Conservation (phyloP, 2,113 vertebrate species). For the Epinephelus lanceolatus region DNA sequence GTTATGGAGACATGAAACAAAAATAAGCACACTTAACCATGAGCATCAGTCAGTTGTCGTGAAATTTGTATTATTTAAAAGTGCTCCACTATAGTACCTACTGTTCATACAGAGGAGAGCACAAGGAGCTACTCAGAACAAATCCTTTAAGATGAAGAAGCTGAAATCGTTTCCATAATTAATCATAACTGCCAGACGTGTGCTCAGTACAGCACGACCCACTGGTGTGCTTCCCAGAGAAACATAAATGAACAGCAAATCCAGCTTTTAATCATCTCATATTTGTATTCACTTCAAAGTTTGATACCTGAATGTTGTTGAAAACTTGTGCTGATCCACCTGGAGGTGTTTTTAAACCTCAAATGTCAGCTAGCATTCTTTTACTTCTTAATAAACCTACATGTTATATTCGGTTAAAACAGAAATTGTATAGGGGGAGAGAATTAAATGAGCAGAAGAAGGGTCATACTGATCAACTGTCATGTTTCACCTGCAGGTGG, state of each 20-base stretch:
- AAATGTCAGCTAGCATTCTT: too few relatives aligned
- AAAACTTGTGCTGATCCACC: not conserved
- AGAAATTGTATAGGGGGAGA: too few relatives aligned
- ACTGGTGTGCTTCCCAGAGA: not conserved
- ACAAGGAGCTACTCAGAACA: not conserved
- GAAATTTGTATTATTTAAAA: not conserved
- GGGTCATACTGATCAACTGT: not conserved
- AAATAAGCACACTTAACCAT: not conserved
- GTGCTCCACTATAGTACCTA: not conserved
- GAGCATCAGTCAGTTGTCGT: not conserved
- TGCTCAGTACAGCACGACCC: not conserved
- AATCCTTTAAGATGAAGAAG: not conserved
- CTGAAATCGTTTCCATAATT: not conserved
- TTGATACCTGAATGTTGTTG: not conserved
- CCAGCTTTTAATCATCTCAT: not conserved
- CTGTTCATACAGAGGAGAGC: not conserved
- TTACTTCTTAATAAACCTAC: too few relatives aligned
- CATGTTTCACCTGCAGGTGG: conserved; percentile 86
- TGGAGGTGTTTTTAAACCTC: too few relatives aligned
- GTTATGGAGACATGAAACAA: not conserved
- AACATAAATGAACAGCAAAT: not conserved
- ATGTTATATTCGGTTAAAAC: too few relatives aligned
- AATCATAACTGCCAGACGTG: not conserved
- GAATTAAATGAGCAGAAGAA: too few relatives aligned
- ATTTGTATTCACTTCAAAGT: not conserved